These are phyloP conservation scores for Araneus ventricosus DNA, from an alignment of 1,140 invertebrate genomes.

Conservation along the genomic window DNA sequence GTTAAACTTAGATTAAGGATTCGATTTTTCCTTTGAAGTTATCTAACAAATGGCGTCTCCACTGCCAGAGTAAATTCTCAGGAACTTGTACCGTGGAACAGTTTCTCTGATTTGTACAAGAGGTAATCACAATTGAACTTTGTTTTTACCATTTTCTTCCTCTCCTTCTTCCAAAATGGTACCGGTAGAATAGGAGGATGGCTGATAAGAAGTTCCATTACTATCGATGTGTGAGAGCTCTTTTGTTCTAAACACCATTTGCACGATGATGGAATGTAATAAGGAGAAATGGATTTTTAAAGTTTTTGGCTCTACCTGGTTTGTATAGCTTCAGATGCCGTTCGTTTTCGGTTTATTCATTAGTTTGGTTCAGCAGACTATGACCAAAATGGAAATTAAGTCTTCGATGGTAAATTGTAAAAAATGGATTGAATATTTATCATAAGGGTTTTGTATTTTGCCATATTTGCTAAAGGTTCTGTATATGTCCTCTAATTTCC, in stretches of 20 bases:
- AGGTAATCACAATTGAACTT: constrained; percentile 45
- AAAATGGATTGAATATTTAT: no score
- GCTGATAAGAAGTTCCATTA: constrained; percentile 34
- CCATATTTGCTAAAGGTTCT: no score
- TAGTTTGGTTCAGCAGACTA: no score
- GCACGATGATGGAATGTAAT: constrained; percentile 30
- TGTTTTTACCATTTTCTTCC: constrained; percentile 22
- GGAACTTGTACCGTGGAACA: not conserved
- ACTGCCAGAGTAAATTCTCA: constrained; percentile 1
- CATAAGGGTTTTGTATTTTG: no score
- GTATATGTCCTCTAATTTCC: no score
- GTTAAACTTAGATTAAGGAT: constrained; percentile 70
- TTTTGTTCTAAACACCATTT: constrained; percentile 45
- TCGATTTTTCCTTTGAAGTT: constrained; percentile 50
- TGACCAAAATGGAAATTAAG: no score
- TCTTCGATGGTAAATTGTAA: no score
- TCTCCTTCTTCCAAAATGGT: not conserved
- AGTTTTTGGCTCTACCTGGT: not conserved
- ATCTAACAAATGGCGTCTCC: constrained; percentile 13
- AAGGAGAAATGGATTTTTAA: constrained; percentile 3
- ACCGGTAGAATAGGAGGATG: not conserved
- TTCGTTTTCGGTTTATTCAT: no score
- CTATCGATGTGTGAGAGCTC: not conserved
- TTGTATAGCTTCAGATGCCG: not conserved
- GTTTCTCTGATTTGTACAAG: constrained; percentile 40